Base-by-base conservation (phyloP, 2,888 invertebrate genomes). In the Abscondita cerata region DNA sequence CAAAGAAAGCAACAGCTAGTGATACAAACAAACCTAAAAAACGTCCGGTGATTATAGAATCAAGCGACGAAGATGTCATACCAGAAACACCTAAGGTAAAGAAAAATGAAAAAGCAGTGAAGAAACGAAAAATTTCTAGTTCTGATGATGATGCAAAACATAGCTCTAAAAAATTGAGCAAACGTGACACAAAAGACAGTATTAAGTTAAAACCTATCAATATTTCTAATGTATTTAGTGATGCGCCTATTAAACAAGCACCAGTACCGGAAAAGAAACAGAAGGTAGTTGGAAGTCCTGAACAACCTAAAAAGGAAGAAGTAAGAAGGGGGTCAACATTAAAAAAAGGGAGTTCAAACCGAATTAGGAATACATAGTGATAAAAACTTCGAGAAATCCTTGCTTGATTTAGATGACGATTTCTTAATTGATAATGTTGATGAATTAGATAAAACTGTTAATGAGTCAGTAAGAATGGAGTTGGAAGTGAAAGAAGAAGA, bases 321-420 rank as follows among this genome's bases (percentile, higher is more conserved):
- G 60, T 62, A 62, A 58, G 64, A 46, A 64, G 66, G 58, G 38
- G 52, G 54, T 65, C 56, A 65, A 72, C 19, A 75, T 55, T 68
- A 72, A 11, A 73, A 73, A 44, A 68, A 73, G 13, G 69, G 73
- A 50, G 62, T 40, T 58, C 9, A 74, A 73, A 65, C 76, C 19
- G 79, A 82, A 65, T 69, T 80, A 15, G 82, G 86, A 20, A 83
- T 87, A 69, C 89, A 89, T 75, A 84, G 85, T 71, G 86, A 90
- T 80, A 86, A 88, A 25, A 87, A 89, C 58, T 92, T 93, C 79
- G 88, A 88, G 72, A 83, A 86, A 70, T 89, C 89, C 13, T 79
- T 92, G 12, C 74, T 85, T 64, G 85, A 88, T 74, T 77, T 91
- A 60, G 91, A 91, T 80, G 84, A 84, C 68, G 73, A 79, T 53